Base-by-base conservation (phyloP, 2,888 invertebrate species). In the Eupelmus urozonus region DNA sequence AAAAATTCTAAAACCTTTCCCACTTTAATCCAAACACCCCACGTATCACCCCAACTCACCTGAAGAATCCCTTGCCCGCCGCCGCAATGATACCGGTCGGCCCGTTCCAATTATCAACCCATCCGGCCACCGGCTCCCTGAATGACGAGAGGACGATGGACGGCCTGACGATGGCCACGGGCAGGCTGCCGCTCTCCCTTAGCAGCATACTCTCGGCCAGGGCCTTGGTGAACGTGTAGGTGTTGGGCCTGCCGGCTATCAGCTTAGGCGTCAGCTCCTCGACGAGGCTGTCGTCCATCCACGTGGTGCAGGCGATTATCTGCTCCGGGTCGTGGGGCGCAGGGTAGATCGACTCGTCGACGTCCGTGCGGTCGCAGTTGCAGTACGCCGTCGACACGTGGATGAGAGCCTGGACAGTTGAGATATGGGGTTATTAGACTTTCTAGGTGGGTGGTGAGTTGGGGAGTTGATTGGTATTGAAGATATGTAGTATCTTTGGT, bases 311-410 rank as follows among this genome's bases (percentile, higher is more conserved):
- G 66, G 91, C 88, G 59, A 92, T 91, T 71, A 92, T 89, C 74
- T 91, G 89, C 69, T 91, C 90, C 0, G 92, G 91, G 83, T 91
- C 91, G 51, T 90, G 90, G 0, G 91, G 90, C 7, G 92, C 88
- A 65, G 91, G 90, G 78, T 94, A 94, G 40, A 94, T 90, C 66
- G 90, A 89, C 84, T 94, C 94, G 40, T 91, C 91, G 5, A 93
- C 92, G 60, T 93, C 92, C 69, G 90, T 91, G 27, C 91, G 89
- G 72, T 94, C 92, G 90, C 94, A 94, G 88, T 95, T 94, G 81
- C 94, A 93, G 87, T 94, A 95, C 2, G 94, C 94, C 40, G 94
- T 94, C 5, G 94, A 94, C 1, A 94, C 93, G 85, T 95, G 94
- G 13, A 94, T 92, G 73, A 93, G 89, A 0, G 92, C 92, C 92